These are phyloP conservation scores for Proctacanthus coquilletti DNA, from an alignment of 1,140 invertebrate species.

Conservation along the genomic window DNA sequence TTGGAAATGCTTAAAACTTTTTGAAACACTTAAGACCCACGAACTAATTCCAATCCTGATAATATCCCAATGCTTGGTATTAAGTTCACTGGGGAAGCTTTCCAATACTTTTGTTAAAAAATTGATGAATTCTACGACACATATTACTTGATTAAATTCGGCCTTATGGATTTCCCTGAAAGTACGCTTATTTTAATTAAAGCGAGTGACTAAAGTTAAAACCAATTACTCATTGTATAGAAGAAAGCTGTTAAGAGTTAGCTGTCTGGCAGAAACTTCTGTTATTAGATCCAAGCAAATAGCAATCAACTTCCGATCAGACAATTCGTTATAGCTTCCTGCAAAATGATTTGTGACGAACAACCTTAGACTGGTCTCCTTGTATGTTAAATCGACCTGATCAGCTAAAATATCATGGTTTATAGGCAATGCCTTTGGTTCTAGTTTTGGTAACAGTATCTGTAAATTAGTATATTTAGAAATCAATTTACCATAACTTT, in stretches of 20 bases:
- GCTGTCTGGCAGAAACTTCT: slow-evolving; percentile 11
- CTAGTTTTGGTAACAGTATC: slow-evolving; percentile 13
- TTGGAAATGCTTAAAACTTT: slow-evolving; percentile 26
- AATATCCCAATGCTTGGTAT: slow-evolving; percentile 44
- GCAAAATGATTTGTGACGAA: slow-evolving; percentile 22
- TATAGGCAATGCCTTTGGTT: slow-evolving; percentile 11
- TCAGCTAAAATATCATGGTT: slow-evolving; percentile 17
- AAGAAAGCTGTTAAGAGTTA: slow-evolving; percentile 14
- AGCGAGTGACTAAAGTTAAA: background rate
- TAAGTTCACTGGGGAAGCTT: slow-evolving; percentile 30
- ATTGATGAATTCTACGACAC: slow-evolving; percentile 28
- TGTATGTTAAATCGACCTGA: slow-evolving; percentile 14
- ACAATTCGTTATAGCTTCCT: slow-evolving; percentile 17
- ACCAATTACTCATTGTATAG: slow-evolving; percentile 22
- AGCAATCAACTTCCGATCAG: slow-evolving; percentile 18
- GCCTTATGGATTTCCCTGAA: slow-evolving; percentile 5
- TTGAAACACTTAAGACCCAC: slow-evolving; percentile 38
- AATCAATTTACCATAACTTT: too few relatives aligned
- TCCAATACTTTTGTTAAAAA: slow-evolving; percentile 31
- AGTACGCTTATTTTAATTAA: slow-evolving; percentile 3
- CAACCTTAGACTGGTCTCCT: slow-evolving; percentile 14
- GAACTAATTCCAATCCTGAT: slow-evolving; percentile 43
- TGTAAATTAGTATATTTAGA: too few relatives aligned
- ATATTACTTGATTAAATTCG: slow-evolving; percentile 14
- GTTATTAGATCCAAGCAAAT: slow-evolving; percentile 17